Evolutionary conservation across 2,113 vertebrate genomes (phyloP).

Genomic region (Polypterus senegalus): DNA sequence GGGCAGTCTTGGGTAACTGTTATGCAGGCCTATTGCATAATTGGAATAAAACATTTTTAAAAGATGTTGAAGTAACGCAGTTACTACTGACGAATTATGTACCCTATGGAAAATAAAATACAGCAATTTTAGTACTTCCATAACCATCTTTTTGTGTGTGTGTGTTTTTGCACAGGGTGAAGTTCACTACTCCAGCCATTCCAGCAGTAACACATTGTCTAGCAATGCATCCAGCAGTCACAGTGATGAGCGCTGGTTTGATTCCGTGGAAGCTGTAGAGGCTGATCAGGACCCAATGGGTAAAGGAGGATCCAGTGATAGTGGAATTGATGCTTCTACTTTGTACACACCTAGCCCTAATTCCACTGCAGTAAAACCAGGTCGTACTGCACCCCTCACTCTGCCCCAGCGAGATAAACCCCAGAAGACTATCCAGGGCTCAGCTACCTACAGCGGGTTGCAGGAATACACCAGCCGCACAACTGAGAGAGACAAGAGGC

Average conservation of each 20-base stretch:
- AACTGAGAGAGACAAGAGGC: constrained; percentile 35
- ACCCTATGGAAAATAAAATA: too few species aligned
- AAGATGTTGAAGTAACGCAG: too few species aligned
- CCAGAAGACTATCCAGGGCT: constrained; percentile 48
- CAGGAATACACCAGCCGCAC: constrained; percentile 36
- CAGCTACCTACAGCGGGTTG: constrained; percentile 37
- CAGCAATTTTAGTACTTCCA: too few species aligned
- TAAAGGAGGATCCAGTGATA: constrained; percentile 76
- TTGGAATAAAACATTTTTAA: too few species aligned
- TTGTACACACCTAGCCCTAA: constrained; percentile 50
- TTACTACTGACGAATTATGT: too few species aligned
- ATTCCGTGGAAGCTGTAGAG: constrained; percentile 48
- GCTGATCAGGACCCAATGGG: constrained; percentile 54
- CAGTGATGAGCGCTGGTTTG: constrained; percentile 84
- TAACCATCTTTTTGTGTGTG: background rate
- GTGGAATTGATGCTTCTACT: constrained; percentile 70
- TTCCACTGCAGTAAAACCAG: constrained; percentile 31
- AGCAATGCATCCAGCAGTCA: constrained; percentile 83
- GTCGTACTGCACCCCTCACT: constrained; percentile 18
- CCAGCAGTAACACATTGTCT: constrained; percentile 85
- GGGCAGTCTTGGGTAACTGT: too few species aligned
- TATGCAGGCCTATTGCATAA: too few species aligned
- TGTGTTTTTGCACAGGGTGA: constrained; percentile 49
- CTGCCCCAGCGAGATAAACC: constrained; percentile 24
- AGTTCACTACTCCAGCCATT: constrained; percentile 77